Evolutionary conservation across 1,140 invertebrate species (phyloP).

Genomic region (Glomeris maerens): DNA sequence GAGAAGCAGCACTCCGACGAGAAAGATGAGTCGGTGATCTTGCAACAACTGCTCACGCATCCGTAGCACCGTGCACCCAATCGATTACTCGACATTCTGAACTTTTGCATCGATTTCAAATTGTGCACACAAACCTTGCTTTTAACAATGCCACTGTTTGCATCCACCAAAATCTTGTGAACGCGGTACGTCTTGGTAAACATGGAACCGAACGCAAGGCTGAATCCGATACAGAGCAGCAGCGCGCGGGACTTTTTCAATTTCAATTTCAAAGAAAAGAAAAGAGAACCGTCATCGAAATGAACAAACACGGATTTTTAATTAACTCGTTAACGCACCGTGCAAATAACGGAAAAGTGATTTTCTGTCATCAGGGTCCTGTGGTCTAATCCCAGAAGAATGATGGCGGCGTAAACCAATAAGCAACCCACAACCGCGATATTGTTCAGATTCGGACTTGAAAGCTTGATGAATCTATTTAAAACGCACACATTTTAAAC

Average conservation of each 20-base stretch:
- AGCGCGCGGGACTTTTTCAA: conserved; percentile 60
- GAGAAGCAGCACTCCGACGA: conserved; percentile 58
- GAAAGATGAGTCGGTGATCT: conserved; percentile 63
- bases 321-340: conserved; percentile 55
- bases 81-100: background rate
- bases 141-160: conserved; percentile 45
- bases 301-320: conserved; percentile 4
- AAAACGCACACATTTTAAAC: too few species aligned
- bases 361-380: conserved; percentile 46
- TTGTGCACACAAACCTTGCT: conserved; percentile 37
- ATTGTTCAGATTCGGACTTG: conserved; percentile 33
- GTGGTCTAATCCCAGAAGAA: conserved; percentile 62
- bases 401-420: conserved; percentile 29
- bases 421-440: conserved; percentile 32
- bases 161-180: conserved; percentile 65
- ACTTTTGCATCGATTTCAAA: background rate
- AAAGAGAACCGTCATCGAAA: background rate
- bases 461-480: conserved; percentile 33
- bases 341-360: conserved; percentile 66
- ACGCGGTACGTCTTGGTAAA: conserved; percentile 79
- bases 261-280: background rate
- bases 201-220: conserved; percentile 74
- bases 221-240: conserved; percentile 71
- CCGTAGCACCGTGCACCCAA: background rate
- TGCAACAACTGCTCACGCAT: conserved; percentile 47